Evolutionary conservation across 2,797 vertebrate genomes (phyloP), one percentile per base, ranked within the genome.

Genomic region (Dryobates pubescens): DNA sequence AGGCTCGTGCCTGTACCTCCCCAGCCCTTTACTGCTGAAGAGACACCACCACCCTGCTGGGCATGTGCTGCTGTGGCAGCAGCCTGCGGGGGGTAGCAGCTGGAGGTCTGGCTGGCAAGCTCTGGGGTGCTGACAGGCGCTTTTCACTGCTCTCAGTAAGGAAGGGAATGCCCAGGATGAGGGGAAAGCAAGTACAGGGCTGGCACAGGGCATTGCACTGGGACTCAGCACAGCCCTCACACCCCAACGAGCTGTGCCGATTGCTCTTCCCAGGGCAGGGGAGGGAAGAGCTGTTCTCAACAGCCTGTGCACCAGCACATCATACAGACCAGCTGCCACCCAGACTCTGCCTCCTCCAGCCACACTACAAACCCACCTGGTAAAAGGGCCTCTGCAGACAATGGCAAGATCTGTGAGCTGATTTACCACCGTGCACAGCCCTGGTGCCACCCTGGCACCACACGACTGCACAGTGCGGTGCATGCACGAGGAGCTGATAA

Each of bases 11-110:
- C 34, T 14, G 7, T 26, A 6, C 17, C 29, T 77, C 53, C 49
- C 72, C 2, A 7, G 47, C 53, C 62, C 30, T 34, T 29, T n/a
- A 14, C 7, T 18, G 53, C 45, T 45, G 53, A 32, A 64, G 57
- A 43, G 19, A 51, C 38, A 78, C 87, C 67, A 71, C 41, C 58
- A 49, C 41, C 45, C 38, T 13, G 57, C 45, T 4, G 7, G 76
- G 64, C 32, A 19, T 1, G 1, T 20, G n/a, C 23, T 8, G 65
- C n/a, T 6, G 8, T 8, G 1, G 24, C 4, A 2, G 43, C 36
- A 29, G 51, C 43, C 34, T 32, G 38, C 26, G 7, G 29, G 54
- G 16, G 54, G 30, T 17, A 29, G 57, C 82, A 71, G 47, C 63
- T 43, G 9, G 8, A 1, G 0, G 51, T 59, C 51, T 78, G 61